phyloP scores from a whole-genome alignment of 2,113 vertebrate genomes.

The Rhineura floridana region DNA sequence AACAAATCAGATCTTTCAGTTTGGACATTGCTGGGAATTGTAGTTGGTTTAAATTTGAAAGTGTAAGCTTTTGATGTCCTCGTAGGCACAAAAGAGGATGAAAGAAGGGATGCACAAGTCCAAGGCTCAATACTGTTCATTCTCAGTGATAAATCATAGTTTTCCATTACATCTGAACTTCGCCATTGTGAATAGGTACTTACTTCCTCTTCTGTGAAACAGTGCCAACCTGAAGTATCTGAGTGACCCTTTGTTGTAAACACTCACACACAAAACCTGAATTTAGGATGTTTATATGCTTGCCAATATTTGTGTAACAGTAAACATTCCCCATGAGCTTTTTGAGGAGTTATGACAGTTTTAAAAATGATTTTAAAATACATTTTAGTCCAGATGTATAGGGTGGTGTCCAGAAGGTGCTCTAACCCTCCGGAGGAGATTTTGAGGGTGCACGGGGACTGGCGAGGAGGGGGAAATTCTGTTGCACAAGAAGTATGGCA shows the following conservation, averaged over 20 bases:
- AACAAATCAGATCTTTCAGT: not conserved
- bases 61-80: no score
- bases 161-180: not conserved
- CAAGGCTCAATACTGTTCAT: not conserved
- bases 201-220: not conserved
- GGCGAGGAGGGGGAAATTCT: no score
- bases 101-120: not conserved
- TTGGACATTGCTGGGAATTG: not conserved
- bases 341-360: not conserved
- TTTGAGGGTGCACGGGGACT: no score
- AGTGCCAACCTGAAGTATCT: not conserved
- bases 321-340: not conserved
- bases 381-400: not conserved
- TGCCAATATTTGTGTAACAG: not conserved
- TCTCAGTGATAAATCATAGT: not conserved
- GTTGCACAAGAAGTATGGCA: no score
- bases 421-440: no score
- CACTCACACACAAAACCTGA: not conserved
- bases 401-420: no score
- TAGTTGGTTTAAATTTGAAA: not conserved
- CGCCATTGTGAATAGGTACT: not conserved
- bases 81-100: not conserved
- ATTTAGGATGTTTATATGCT: not conserved
- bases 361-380: not conserved
- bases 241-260: not conserved